Base-by-base conservation (phyloP, 2,113 vertebrate species). In the Cettia cetti region DNA sequence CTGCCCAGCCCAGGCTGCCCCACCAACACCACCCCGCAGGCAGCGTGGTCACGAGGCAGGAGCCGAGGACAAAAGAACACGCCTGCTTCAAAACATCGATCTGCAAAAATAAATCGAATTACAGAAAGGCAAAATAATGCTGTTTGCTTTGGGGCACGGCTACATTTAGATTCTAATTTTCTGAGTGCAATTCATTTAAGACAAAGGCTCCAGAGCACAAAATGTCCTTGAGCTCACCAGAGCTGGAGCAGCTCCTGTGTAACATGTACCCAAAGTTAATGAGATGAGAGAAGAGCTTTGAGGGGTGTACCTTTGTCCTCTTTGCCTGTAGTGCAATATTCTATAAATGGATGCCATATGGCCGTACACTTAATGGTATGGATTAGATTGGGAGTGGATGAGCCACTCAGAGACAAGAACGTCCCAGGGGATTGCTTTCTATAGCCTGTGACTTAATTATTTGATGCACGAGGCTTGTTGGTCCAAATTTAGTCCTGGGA, bases 281-380 rank as follows among this genome's bases (percentile, higher is more conserved):
- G 95, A 96, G 94, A 90, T 56, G 86, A 75, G 85, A 27, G 79
- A 8, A 90, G 80, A 35, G 79, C 82, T 95, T 44, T 64, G 64
- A 94, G 82, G 87, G 82, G 28, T 37, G 68, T 49, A 82, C 90
- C 95, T 93, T 69, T 68, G 85, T 96, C 93, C 93, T 89, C 2
- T 57, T 30, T 90, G 92, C 90, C 95, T 83, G 80, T 31, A 64
- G 94, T 82, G 93, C 90, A 86, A 54, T 82, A 33, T 53, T 90
- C 96, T 95, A 95, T 94, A 97, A 97, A 94, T 57, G 94, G 95
- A 83, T 89, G 90, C 94, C 95, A 97, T 96, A 96, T 97, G 96
- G 93, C 69, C 77, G 4, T 79, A 19, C 33, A 60, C 88, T 90
- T 96, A 89, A 87, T 93, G 93, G 68, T 93, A 81, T 90, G 86